Evolutionary conservation across 2,888 invertebrate species (phyloP), one percentile per base, ranked within the genome.

Genomic region (Hesperia comma): DNA sequence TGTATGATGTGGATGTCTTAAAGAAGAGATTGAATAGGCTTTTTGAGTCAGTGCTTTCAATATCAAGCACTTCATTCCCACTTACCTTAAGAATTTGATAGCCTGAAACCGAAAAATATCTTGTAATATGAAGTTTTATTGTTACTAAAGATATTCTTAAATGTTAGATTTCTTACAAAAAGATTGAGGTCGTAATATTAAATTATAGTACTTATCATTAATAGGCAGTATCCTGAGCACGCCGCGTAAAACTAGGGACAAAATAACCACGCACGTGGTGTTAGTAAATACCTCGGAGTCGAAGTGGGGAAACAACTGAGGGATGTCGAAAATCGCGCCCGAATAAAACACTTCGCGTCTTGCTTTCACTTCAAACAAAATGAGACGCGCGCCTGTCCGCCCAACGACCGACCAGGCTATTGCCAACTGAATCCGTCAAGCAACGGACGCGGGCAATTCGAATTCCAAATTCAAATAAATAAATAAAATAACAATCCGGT

Each of bases 321-420:
- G 90, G 90, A 90, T 91, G 90, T 80, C 91, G 91, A 91, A 92
- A 92, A 91, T 82, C 80, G 75, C 75, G 79, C 80, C 82, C 80
- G 82, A 89, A 90, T 92, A 91, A 86, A 91, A 90, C 86, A 85
- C 88, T 86, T 87, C 77, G 85, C 78, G 76, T 77, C 79, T 78
- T 84, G 91, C 92, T 92, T 92, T 92, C 92, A 92, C 92, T 86
- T 87, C 85, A 86, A 86, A 87, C 88, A 84, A 86, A 87, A 88
- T 86, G 86, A 86, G 82, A 79, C 84, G 83, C 80, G 82, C 79
- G 87, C 76, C 80, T 68, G 75, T 72, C 75, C 81, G 85, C 77
- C 84, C 77, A 79, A 76, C 74, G 73, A 77, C 77, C 79, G 76
- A 78, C 70, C 73, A 72, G 78, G 77, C 81, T 84, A 84, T 85